phyloP scores from a whole-genome alignment of 2,888 invertebrate genomes.

The Pheosia gnoma region DNA sequence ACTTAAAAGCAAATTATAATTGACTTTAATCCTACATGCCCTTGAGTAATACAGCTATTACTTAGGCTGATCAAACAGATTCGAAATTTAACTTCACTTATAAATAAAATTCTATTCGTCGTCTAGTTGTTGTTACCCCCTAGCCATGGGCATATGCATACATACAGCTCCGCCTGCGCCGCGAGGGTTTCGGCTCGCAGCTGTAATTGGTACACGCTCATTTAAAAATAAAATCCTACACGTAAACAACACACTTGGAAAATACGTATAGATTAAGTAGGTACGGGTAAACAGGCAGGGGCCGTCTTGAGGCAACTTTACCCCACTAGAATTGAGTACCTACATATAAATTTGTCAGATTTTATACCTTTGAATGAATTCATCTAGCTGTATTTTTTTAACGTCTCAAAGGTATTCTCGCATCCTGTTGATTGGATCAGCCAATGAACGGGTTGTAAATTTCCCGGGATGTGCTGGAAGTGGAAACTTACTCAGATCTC shows the following conservation, averaged over 20 bases:
- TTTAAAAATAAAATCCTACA: constrained; percentile 26
- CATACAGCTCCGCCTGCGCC: constrained; percentile 21
- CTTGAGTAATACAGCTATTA: no score
- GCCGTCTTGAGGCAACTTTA: neutral
- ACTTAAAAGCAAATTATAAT: no score
- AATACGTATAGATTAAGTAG: neutral
- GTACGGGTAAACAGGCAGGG: neutral
- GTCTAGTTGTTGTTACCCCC: constrained; percentile 16
- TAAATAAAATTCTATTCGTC: neutral
- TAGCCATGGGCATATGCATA: constrained; percentile 15
- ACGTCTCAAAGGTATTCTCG: no score
- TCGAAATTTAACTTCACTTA: neutral
- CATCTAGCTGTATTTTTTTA: no score
- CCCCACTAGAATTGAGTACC: no score
- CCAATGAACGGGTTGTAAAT: no score
- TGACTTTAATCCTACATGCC: no score
- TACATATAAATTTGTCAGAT: no score
- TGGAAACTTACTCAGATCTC: no score
- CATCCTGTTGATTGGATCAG: no score
- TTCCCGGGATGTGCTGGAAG: no score
- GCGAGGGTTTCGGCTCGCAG: constrained; percentile 34
- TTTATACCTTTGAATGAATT: no score
- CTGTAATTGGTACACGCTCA: constrained; percentile 19
- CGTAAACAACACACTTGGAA: constrained; percentile 8
- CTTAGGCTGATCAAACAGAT: neutral